Conservation (phyloP, 2,888 invertebrate genomes). For the Drosophila bunnanda region DNA sequence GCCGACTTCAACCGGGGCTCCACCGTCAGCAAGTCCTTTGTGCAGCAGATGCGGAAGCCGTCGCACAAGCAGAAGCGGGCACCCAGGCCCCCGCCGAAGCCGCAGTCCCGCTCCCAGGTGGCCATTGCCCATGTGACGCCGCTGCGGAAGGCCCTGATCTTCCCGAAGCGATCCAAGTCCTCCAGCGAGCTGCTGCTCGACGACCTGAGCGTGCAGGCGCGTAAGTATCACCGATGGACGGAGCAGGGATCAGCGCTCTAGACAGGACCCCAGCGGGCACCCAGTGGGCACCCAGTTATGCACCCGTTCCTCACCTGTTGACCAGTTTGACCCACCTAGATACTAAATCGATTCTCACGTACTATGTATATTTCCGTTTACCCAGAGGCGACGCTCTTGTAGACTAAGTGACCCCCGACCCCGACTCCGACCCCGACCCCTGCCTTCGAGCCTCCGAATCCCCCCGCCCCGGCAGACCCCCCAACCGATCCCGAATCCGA, state of each 20-base stretch:
- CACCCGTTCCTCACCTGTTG: slow-evolving; percentile 48
- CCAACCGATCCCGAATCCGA: slow-evolving; percentile 23
- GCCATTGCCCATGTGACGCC: slow-evolving; percentile 63
- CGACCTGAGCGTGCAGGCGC: slow-evolving; percentile 78
- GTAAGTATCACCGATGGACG: slow-evolving; percentile 76
- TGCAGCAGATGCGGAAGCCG: slow-evolving; percentile 76
- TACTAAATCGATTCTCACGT: slow-evolving; percentile 28
- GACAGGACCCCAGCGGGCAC: slow-evolving; percentile 20
- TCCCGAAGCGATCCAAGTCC: slow-evolving; percentile 80
- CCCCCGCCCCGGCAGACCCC: slow-evolving; percentile 18
- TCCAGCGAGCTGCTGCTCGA: slow-evolving; percentile 82
- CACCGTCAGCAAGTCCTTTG: slow-evolving; percentile 84
- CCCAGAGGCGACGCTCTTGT: slow-evolving; percentile 71
- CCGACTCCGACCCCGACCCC: slow-evolving; percentile 37
- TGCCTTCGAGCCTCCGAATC: background rate
- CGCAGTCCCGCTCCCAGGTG: slow-evolving; percentile 57
- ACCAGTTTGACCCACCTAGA: slow-evolving; percentile 21
- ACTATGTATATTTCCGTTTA: slow-evolving; percentile 26
- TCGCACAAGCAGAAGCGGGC: slow-evolving; percentile 72
- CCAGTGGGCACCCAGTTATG: slow-evolving; percentile 34
- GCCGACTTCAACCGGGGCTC: slow-evolving; percentile 83
- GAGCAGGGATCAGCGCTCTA: slow-evolving; percentile 71
- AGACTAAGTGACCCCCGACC: slow-evolving; percentile 51
- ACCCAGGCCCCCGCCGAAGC: slow-evolving; percentile 68
- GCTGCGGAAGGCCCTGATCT: slow-evolving; percentile 68